These are phyloP conservation scores for Colletes collaris DNA, from an alignment of 2,888 invertebrate genomes.

Conservation along the genomic window DNA sequence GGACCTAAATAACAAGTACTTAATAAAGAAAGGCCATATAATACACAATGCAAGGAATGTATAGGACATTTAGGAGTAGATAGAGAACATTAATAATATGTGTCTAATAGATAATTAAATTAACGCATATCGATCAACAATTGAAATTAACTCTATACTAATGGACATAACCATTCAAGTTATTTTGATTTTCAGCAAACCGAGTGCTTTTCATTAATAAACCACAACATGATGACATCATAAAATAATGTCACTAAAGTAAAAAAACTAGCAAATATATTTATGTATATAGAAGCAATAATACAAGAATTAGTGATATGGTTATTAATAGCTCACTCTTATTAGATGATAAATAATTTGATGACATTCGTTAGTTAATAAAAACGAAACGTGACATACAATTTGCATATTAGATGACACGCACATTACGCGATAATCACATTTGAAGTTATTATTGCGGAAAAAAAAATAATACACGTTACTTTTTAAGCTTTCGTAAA, in stretches of 20 bases:
- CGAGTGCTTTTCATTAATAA: conserved; percentile 28
- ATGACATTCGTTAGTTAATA: conserved; percentile 31
- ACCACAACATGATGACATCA: conserved; percentile 38
- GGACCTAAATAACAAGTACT: conserved; percentile 44
- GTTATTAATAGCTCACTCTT: conserved; percentile 52
- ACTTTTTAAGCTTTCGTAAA: conserved; percentile 18
- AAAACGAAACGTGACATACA: conserved; percentile 29
- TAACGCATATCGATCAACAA: conserved; percentile 49
- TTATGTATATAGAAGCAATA: conserved; percentile 52
- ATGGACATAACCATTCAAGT: conserved; percentile 37
- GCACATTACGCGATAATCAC: conserved; percentile 17
- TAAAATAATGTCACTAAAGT: conserved; percentile 56
- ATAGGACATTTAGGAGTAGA: conserved; percentile 39
- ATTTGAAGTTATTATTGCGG: conserved; percentile 44
- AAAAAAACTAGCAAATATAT: conserved; percentile 60
- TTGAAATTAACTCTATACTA: conserved; percentile 44
- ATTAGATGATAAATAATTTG: conserved; percentile 41
- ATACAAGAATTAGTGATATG: conserved; percentile 58
- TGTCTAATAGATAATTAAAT: conserved; percentile 46
- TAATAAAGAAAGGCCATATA: conserved; percentile 49
- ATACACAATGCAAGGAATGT: conserved; percentile 60
- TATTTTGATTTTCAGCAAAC: conserved; percentile 56
- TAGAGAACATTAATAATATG: conserved; percentile 17
- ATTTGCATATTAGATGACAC: conserved; percentile 19
- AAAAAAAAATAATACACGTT: conserved; percentile 12